Evolutionary conservation across 2,113 vertebrate genomes (phyloP).

Genomic region (Mustelus asterias): DNA sequence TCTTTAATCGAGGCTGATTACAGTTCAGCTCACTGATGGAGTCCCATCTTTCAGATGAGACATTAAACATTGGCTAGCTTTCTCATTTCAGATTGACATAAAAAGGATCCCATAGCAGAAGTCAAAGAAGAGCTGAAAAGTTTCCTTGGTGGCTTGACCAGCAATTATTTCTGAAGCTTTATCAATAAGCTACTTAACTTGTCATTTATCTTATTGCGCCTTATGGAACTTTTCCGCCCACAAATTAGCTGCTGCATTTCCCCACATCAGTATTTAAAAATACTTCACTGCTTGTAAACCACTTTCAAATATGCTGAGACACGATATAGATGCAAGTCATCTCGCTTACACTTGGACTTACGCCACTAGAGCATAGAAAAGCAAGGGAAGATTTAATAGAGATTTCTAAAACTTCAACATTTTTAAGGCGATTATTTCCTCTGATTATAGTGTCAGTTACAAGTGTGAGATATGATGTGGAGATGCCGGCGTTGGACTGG

Average conservation of each 20-base stretch:
- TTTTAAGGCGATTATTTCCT: neutral
- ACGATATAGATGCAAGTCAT: neutral
- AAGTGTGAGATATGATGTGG: neutral
- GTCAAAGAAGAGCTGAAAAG: neutral
- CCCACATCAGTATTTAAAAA: neutral
- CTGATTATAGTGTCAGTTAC: neutral
- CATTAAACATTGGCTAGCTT: neutral
- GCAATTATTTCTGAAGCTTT: neutral
- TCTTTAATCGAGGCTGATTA: neutral
- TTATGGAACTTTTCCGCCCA: neutral
- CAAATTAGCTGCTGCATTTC: neutral
- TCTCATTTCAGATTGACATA: neutral
- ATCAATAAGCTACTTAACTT: neutral
- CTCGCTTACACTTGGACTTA: neutral
- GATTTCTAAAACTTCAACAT: neutral
- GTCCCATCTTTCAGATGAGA: neutral
- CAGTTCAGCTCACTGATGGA: neutral
- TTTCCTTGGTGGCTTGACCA: neutral
- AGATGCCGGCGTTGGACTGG: no score
- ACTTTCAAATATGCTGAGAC: neutral
- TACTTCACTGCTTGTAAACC: no score
- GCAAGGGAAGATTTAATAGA: neutral
- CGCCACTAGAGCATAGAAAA: neutral
- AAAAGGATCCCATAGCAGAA: neutral
- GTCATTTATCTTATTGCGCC: neutral